These are phyloP conservation scores for Artemia sinica DNA, from an alignment of 2,888 invertebrate genomes.

Conservation along the genomic window DNA sequence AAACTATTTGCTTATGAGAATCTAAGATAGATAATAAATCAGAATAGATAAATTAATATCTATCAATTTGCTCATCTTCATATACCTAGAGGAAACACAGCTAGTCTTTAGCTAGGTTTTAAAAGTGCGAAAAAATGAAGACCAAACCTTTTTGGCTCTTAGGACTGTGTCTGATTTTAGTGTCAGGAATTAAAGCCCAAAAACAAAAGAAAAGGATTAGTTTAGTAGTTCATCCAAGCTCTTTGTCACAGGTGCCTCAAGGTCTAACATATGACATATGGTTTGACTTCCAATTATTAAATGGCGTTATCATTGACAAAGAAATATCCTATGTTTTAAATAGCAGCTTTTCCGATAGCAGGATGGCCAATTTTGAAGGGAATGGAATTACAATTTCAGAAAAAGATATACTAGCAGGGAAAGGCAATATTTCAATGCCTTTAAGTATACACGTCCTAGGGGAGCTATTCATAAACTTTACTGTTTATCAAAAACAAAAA, in stretches of 20 bases:
- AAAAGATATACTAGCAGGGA: background rate
- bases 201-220: background rate
- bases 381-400: background rate
- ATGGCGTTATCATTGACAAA: background rate
- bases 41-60: too few relatives aligned
- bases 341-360: background rate
- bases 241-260: background rate
- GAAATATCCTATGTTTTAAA: background rate
- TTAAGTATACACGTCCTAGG: background rate
- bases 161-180: too few relatives aligned
- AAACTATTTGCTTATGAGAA: too few relatives aligned
- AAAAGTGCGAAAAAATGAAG: too few relatives aligned
- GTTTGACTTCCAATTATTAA: background rate
- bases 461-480: conserved; percentile 7
- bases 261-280: background rate
- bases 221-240: background rate
- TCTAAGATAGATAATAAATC: too few relatives aligned
- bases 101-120: too few relatives aligned
- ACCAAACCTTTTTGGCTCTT: too few relatives aligned
- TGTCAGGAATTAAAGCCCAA: too few relatives aligned
- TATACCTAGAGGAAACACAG: too few relatives aligned
- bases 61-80: too few relatives aligned
- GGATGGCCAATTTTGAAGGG: background rate
- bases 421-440: background rate
- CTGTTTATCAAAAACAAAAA: background rate